These are phyloP conservation scores for Rachycentron canadum DNA, from an alignment of 2,797 vertebrate species.

Conservation along the genomic window DNA sequence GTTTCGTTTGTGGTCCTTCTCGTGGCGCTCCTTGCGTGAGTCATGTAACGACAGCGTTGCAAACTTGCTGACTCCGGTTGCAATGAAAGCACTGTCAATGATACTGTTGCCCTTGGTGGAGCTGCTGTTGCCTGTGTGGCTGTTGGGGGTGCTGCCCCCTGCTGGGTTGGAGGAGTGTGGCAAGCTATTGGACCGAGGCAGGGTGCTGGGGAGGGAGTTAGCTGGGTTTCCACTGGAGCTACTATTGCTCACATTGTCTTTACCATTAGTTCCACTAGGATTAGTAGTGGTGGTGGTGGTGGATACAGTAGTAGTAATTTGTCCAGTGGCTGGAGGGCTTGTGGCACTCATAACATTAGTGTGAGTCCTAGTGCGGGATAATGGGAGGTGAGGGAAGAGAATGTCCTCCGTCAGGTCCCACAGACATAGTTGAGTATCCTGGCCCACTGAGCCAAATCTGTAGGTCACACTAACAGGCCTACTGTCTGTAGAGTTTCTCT, in stretches of 20 bases:
- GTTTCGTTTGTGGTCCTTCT: conserved; percentile 98
- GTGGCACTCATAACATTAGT: conserved; percentile 98
- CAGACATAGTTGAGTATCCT: conserved; percentile 97
- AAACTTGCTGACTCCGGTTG: conserved; percentile 96
- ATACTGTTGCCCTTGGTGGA: conserved; percentile 86
- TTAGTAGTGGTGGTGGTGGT: conserved; percentile 43
- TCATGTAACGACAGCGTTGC: conserved; percentile 97
- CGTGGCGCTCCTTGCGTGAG: conserved; percentile 94
- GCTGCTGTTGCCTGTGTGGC: conserved; percentile 91
- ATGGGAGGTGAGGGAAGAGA: conserved; percentile 96
- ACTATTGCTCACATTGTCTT: conserved; percentile 84
- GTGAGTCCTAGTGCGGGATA: conserved; percentile 97
- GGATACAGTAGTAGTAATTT: conserved; percentile 53
- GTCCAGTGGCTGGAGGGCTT: conserved; percentile 85
- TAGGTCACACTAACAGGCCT: conserved; percentile 94
- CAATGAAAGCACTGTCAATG: conserved; percentile 90
- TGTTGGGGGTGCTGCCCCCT: conserved; percentile 88
- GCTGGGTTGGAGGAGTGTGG: conserved; percentile 93
- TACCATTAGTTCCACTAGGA: conserved; percentile 82
- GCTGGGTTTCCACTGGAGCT: conserved; percentile 82
- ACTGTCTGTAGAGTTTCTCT: conserved; percentile 97
- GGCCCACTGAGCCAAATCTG: conserved; percentile 95
- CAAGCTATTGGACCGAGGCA: conserved; percentile 98
- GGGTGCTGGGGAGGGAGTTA: conserved; percentile 89
- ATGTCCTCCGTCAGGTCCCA: conserved; percentile 99